These are phyloP conservation scores for Patiria pectinifera DNA, from an alignment of 53 echinoderm and acorn worm genomes.

Conservation along the genomic window DNA sequence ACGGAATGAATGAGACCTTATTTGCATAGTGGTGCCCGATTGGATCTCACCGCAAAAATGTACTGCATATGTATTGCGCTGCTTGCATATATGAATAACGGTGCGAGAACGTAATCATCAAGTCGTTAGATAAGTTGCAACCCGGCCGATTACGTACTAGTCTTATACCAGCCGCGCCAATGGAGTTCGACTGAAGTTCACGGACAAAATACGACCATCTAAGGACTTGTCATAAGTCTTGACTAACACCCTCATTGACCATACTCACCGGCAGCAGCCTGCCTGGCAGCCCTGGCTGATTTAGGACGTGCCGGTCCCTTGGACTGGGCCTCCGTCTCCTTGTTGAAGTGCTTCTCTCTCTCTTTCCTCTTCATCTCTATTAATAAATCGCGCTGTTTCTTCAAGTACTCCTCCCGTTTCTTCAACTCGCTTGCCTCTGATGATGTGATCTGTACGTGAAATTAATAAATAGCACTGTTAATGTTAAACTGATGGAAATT, in stretches of 20 bases:
- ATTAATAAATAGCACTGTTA: background rate
- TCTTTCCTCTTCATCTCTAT: constrained; percentile 91
- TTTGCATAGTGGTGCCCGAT: too few relatives aligned
- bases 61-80: too few relatives aligned
- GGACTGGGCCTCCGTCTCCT: constrained; percentile 64
- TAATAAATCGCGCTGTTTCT: constrained; percentile 88
- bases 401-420: constrained; percentile 87
- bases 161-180: too few relatives aligned
- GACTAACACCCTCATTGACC: background rate
- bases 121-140: too few relatives aligned
- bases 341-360: constrained; percentile 80
- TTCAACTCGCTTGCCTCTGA: constrained; percentile 82
- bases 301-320: constrained; percentile 81
- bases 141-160: too few relatives aligned
- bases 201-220: too few relatives aligned
- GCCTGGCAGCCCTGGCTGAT: constrained; percentile 87
- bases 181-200: too few relatives aligned
- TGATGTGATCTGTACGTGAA: constrained; percentile 38
- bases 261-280: constrained; percentile 81
- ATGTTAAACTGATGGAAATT: background rate
- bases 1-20: too few relatives aligned
- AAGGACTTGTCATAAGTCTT: too few relatives aligned
- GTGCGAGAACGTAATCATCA: too few relatives aligned
- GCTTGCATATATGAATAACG: too few relatives aligned
- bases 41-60: too few relatives aligned